These are phyloP conservation scores for Nymphalis c-album DNA, from an alignment of 2,888 invertebrate genomes.

Conservation along the genomic window DNA sequence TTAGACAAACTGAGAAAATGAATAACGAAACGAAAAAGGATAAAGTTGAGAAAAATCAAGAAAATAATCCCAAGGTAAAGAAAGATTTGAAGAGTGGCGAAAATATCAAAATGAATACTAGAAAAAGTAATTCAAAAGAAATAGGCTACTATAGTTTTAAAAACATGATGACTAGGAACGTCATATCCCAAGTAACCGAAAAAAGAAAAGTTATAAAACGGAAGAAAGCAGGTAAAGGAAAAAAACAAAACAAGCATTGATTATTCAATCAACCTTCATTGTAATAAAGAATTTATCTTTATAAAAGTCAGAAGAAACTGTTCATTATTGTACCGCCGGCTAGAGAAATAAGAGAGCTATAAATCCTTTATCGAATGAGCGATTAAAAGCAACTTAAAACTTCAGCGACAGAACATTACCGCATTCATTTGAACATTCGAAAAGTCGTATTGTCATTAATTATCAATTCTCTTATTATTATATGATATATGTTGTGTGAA, in stretches of 20 bases:
- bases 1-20: constrained; percentile 42
- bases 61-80: constrained; percentile 38
- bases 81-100: constrained; percentile 23
- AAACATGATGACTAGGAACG: constrained; percentile 56
- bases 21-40: constrained; percentile 48
- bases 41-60: constrained; percentile 44
- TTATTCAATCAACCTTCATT: not conserved
- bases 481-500: constrained; percentile 1
- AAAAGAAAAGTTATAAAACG: not conserved
- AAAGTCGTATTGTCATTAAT: not conserved
- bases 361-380: not conserved
- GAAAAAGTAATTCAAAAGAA: constrained; percentile 55
- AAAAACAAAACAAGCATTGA: not conserved
- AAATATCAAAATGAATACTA: constrained; percentile 46
- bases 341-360: not conserved
- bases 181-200: constrained; percentile 44
- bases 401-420: not conserved
- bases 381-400: not conserved
- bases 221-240: not conserved
- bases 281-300: not conserved
- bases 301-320: not conserved
- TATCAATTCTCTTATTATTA: not conserved
- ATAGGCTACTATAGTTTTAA: constrained; percentile 61
- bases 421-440: not conserved
- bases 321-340: not conserved